A percentile compares a stretch with the other conserved stretches of the same genome.
These are phyloP conservation scores for Scatophagus argus DNA, from an alignment of 2,113 vertebrate species.

Conservation along the genomic window DNA sequence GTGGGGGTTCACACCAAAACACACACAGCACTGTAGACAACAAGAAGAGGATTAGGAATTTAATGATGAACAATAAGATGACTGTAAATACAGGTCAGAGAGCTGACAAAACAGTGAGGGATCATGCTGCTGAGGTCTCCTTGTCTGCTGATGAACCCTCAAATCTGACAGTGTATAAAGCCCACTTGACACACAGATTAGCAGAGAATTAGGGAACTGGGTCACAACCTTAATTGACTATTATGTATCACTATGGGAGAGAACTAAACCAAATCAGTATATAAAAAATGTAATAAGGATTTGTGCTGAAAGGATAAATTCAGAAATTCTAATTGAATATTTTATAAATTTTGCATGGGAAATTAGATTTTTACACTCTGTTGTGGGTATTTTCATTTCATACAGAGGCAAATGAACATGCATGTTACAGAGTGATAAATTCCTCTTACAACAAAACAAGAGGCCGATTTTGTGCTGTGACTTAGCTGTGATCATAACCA, in stretches of 20 bases:
- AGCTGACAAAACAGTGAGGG: constrained; percentile 38
- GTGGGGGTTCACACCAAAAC: constrained; percentile 46
- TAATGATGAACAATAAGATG: constrained; percentile 43
- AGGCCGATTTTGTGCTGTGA: too few relatives aligned
- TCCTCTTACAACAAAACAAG: background rate
- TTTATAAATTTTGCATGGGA: too few relatives aligned
- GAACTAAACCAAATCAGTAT: constrained; percentile 22
- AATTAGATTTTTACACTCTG: too few relatives aligned
- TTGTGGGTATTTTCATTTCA: too few relatives aligned
- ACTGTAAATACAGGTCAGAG: constrained; percentile 65
- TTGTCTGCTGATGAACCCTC: constrained; percentile 45
- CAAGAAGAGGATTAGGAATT: constrained; percentile 66
- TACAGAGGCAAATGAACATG: too few relatives aligned
- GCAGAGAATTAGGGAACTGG: constrained; percentile 51
- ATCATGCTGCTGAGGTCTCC: constrained; percentile 47
- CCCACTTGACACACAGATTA: constrained; percentile 61
- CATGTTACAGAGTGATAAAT: too few relatives aligned
- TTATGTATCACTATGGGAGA: constrained; percentile 31
- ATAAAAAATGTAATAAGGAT: background rate
- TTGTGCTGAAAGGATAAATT: background rate
- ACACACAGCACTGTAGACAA: constrained; percentile 50
- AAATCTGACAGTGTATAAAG: constrained; percentile 48
- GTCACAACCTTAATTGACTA: constrained; percentile 45
- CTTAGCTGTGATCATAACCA: background rate
- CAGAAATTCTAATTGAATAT: too few relatives aligned